Conservation (phyloP, 2,888 invertebrate genomes). For the Calameuta idolon region DNA sequence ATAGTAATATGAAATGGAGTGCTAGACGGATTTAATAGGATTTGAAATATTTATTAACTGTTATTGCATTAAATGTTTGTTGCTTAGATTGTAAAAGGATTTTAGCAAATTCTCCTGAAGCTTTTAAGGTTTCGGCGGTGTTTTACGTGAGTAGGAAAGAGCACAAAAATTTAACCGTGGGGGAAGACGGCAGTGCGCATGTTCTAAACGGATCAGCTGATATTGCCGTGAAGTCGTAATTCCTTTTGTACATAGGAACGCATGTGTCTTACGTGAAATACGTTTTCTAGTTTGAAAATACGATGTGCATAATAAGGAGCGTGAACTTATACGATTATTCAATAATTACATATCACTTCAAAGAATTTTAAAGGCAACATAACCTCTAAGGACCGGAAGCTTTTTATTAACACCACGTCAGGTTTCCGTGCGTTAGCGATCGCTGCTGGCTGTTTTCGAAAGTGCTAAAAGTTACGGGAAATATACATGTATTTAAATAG, state of each 20-base stretch:
- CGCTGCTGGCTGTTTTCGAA: slow-evolving; percentile 1
- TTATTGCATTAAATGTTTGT: neutral
- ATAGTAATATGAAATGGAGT: neutral
- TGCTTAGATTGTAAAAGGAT: neutral
- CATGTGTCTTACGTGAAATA: slow-evolving; percentile 9
- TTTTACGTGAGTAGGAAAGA: neutral
- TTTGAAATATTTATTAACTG: neutral
- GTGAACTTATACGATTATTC: neutral
- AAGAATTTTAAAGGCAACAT: neutral
- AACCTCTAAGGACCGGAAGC: slow-evolving; percentile 34
- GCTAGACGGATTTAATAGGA: neutral
- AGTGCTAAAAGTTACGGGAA: slow-evolving; percentile 7
- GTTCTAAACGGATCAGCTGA: slow-evolving; percentile 21
- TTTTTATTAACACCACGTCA: slow-evolving; percentile 45
- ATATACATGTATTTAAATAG: neutral
- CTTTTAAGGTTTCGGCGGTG: neutral
- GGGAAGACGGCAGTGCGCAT: slow-evolving; percentile 13
- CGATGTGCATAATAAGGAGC: neutral
- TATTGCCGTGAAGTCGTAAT: slow-evolving; percentile 7
- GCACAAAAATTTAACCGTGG: neutral
- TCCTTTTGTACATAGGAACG: neutral
- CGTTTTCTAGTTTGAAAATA: slow-evolving; percentile 8
- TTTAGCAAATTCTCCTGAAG: neutral
- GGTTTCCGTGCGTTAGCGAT: slow-evolving; percentile 32
- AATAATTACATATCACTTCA: neutral